Conservation (phyloP, 2,113 vertebrate genomes). For the Pituophis catenifer region DNA sequence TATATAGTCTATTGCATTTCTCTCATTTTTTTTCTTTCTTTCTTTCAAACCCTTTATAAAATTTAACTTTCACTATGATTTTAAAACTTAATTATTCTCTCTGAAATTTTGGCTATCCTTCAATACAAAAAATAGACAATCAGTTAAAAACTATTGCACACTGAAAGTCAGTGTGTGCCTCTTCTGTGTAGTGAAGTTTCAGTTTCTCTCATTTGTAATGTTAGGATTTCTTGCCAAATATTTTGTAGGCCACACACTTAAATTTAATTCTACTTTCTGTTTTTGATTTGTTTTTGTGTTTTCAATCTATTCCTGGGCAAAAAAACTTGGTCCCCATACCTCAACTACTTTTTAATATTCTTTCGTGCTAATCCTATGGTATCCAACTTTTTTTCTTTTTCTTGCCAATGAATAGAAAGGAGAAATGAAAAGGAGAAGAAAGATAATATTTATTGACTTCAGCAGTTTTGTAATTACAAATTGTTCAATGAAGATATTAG, state of each 20-base stretch:
- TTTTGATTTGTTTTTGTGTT: neutral
- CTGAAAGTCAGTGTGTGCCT: neutral
- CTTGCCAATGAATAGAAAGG: slow-evolving; percentile 27
- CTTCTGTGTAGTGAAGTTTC: neutral
- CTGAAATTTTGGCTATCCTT: slow-evolving; percentile 28
- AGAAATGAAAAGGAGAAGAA: neutral
- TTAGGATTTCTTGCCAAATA: slow-evolving; percentile 22
- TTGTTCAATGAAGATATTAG: neutral
- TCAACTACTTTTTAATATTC: neutral
- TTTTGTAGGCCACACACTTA: slow-evolving; percentile 15
- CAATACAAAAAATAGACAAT: neutral
- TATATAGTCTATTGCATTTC: neutral
- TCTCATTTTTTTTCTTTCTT: neutral
- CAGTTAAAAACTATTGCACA: slow-evolving; percentile 17
- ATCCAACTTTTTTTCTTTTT: slow-evolving; percentile 20
- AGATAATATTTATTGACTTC: too few species aligned
- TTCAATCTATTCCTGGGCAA: slow-evolving; percentile 24
- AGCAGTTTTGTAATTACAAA: neutral
- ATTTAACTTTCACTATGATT: neutral
- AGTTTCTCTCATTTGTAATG: slow-evolving; percentile 36
- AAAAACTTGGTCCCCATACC: slow-evolving; percentile 31
- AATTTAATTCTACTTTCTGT: neutral
- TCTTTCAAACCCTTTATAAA: neutral
- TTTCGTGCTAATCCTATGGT: slow-evolving; percentile 33
- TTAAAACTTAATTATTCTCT: neutral